Base-by-base conservation (phyloP, 2,797 vertebrate genomes). In the Lagocephalus sceleratus region DNA sequence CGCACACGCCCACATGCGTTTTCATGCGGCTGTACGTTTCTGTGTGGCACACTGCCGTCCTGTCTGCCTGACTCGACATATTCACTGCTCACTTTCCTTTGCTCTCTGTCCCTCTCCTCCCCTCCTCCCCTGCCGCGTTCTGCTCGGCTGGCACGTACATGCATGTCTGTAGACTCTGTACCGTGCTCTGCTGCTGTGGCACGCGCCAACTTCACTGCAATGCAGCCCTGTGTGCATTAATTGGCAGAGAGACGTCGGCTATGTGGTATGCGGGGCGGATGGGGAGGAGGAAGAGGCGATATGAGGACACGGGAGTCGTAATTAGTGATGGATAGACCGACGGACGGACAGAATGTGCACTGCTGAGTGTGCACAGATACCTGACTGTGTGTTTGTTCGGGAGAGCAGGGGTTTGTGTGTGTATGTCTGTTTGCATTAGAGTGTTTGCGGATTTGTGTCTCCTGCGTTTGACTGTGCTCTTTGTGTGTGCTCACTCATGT, bases 191-290 rank as follows among this genome's bases (percentile, higher is more conserved):
- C 85, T 86, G 82, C 84, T 53, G 81, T 84, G 83, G 81, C 81
- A 84, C 82, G 84, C 83, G 85, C 85, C 85, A 80, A 78, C 83
- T 84, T 87, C 90, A 89, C 90, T 88, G 90, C 90, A 92, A 87
- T 92, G 91, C 91, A 92, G 90, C 86, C 73, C 87, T 90, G 86
- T 90, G 87, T 90, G 90, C 85, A 87, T 91, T 87, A 89, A 87
- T 87, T 89, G 90, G 87, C 86, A 87, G 83, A 62, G 77, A 87
- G 83, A 88, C 85, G 84, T 82, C 73, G 78, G 78, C 73, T 81
- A 80, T 66, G 85, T 85, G 78, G 73, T 84, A 82, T 82, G 84
- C 83, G 64, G 81, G 74, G 81, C 64, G 75, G 72, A 35, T 47
- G 46, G 67, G 75, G 74, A 78, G 72, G 73, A 71, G 68, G 65